Percentiles rank a stretch among this genome's conserved stretches.
These are phyloP conservation scores for Anhinga anhinga DNA, from an alignment of 2,113 vertebrate genomes.

Conservation along the genomic window DNA sequence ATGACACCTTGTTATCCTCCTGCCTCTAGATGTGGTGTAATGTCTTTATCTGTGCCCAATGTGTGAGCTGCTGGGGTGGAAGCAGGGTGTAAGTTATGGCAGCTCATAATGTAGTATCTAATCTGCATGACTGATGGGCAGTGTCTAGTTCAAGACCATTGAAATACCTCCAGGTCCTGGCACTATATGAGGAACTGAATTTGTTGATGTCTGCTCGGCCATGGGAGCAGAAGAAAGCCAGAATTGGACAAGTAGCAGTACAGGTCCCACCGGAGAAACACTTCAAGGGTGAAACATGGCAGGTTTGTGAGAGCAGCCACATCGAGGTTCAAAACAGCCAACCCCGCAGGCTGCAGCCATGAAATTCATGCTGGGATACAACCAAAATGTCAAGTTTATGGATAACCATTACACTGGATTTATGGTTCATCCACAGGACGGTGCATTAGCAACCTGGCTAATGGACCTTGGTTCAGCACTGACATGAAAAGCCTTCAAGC, in stretches of 20 bases:
- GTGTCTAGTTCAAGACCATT: not conserved
- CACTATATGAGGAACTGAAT: fast-evolving
- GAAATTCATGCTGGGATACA: not conserved
- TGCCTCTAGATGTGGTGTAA: not conserved
- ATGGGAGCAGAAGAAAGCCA: not conserved
- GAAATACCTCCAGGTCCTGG: not conserved
- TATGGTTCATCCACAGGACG: not conserved
- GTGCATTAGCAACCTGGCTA: not conserved
- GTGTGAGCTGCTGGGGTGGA: not conserved
- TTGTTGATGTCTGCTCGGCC: not conserved
- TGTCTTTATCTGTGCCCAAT: not conserved
- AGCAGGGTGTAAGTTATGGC: not conserved
- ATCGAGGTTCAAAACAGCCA: not conserved
- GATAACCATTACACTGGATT: not conserved
- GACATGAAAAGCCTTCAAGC: not conserved
- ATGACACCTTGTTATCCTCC: not conserved
- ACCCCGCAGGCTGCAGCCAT: not conserved
- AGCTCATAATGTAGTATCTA: not conserved
- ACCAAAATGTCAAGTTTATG: not conserved
- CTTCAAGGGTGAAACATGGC: not conserved
- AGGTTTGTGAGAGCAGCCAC: not conserved
- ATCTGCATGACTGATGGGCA: not conserved
- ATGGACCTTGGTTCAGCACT: not conserved
- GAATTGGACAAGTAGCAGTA: not conserved
- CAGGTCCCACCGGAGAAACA: not conserved